Percentiles rank a stretch among this genome's conserved stretches.
These are phyloP conservation scores for Barypeithes pellucidus DNA, from an alignment of 2,888 invertebrate genomes.

Conservation along the genomic window DNA sequence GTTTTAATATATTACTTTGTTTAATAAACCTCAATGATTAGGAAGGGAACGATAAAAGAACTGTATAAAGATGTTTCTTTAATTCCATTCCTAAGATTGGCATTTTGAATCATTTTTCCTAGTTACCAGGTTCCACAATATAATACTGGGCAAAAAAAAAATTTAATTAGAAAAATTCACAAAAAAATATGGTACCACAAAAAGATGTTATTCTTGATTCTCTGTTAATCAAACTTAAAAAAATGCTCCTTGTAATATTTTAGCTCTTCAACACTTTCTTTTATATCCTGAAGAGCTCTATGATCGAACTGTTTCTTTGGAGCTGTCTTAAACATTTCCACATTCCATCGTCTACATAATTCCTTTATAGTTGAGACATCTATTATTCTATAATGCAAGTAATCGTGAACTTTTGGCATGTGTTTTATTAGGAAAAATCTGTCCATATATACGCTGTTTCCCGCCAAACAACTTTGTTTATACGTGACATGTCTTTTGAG, in stretches of 20 bases:
- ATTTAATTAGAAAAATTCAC: too few species aligned
- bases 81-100: too few species aligned
- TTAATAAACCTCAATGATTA: too few species aligned
- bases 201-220: too few species aligned
- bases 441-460: constrained; percentile 92
- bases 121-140: too few species aligned
- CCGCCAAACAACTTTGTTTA: constrained; percentile 84
- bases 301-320: constrained; percentile 81
- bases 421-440: constrained; percentile 85
- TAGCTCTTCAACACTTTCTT: constrained; percentile 89
- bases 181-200: too few species aligned
- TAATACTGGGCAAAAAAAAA: too few species aligned
- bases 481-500: constrained; percentile 74
- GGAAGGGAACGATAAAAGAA: too few species aligned
- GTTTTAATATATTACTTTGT: constrained; percentile 5
- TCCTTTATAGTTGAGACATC: constrained; percentile 95
- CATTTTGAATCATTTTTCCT: too few species aligned
- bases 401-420: constrained; percentile 85
- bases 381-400: constrained; percentile 92
- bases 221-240: constrained; percentile 72
- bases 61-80: too few species aligned
- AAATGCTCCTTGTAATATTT: constrained; percentile 82
- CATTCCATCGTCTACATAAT: constrained; percentile 85
- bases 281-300: constrained; percentile 87
- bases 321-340: constrained; percentile 72